Conservation (phyloP, 2,113 vertebrate species). For the Arvicanthis niloticus region DNA sequence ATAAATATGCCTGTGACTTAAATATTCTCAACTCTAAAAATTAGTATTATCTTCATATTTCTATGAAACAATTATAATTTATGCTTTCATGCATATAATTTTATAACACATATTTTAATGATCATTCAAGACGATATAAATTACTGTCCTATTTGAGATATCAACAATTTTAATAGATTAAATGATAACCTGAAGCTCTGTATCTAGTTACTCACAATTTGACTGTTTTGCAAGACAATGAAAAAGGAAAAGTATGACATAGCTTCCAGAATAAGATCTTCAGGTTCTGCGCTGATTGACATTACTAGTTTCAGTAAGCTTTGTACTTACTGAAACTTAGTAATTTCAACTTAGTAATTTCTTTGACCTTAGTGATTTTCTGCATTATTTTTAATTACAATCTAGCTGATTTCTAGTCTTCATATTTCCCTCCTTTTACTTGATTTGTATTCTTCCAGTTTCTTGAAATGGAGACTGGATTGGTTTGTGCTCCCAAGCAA, state of each 20-base stretch:
- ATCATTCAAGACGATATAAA: not conserved
- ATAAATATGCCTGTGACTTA: not conserved
- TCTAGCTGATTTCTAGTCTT: not conserved
- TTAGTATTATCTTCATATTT: not conserved
- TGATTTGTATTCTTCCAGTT: not conserved
- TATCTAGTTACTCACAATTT: not conserved
- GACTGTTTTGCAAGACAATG: not conserved
- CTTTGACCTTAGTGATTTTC: not conserved
- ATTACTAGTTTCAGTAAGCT: not conserved
- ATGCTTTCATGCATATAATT: not conserved
- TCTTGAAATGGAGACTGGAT: not conserved
- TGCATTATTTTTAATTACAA: not conserved
- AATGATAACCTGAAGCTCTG: not conserved
- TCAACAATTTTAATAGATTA: not conserved
- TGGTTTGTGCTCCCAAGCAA: not conserved
- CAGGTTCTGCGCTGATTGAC: not conserved
- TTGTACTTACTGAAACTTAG: too few relatives aligned
- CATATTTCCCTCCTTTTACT: not conserved
- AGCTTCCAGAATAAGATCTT: constrained; percentile 1
- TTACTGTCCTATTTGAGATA: not conserved
- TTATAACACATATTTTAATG: not conserved
- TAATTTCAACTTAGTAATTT: too few relatives aligned
- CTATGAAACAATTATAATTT: constrained; percentile 26
- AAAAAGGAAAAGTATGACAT: not conserved
- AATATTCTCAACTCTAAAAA: not conserved